Evolutionary conservation across 1,140 invertebrate species (phyloP), one percentile per base, ranked within the genome.

Genomic region (Neomicropteryx cornuta): DNA sequence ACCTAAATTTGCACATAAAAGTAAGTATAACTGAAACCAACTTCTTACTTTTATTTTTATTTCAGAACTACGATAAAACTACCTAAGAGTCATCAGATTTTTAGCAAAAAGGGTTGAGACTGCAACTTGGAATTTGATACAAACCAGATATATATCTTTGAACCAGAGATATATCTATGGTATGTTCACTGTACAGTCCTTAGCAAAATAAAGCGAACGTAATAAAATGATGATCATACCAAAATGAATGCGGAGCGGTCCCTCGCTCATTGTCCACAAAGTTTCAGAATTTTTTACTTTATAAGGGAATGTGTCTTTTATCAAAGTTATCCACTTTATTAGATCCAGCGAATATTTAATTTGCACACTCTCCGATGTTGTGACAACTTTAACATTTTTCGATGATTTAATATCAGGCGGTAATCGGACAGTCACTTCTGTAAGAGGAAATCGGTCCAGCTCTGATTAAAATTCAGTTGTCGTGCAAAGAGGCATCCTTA

Each of bases 261-360:
- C 76, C 47, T 82, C 75, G 42, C 77, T 73, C 10, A 92, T 68
- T 28, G 76, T 87, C 89, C 89, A 93, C 41, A 86, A 70, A 13
- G 77, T 80, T 27, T 92, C 86, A 33, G 76, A 73, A 43, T 76
- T 71, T 46, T 81, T 79, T 24, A 80, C 75, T 47, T 79, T 80
- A 52, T 73, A 76, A 24, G 71, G 65, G 1, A 92, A 58, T 18
- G 72, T 62, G 16, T 80, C 82, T 36, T 77, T 66, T 2, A 90
- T 55, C 20, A 86, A 59, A 4, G 57, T 51, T 1, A 58, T 58
- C 49, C 68, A 63, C 47, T 53, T 46, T 2, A 38, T 42, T 43
- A 57, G 61, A 22, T 5, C 38, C 14, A 39, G 37, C 6, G 61
- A 46, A 47, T 54, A 57, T 44, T 47, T 50, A 1, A 71, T 46